Conservation (phyloP, 2,888 invertebrate species). For the Erebia epiphron region DNA sequence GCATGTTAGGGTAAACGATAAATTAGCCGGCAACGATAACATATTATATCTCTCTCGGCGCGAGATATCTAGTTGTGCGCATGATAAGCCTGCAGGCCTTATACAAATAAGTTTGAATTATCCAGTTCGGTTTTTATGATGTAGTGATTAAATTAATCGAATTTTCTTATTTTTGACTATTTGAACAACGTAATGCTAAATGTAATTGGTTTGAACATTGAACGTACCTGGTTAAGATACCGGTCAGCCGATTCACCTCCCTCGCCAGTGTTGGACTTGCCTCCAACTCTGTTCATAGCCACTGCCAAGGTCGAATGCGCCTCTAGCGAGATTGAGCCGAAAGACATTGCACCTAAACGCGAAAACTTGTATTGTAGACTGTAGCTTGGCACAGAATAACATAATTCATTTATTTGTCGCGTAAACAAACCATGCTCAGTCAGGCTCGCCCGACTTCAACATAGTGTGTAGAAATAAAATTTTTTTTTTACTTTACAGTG, state of each 20-base stretch:
- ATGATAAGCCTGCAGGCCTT: too few relatives aligned
- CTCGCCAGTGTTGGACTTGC: constrained; percentile 99
- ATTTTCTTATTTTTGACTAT: too few relatives aligned
- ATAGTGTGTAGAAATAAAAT: too few relatives aligned
- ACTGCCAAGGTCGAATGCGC: constrained; percentile 97
- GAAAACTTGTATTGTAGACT: not conserved
- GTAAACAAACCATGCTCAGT: not conserved
- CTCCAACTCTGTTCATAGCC: constrained; percentile 98
- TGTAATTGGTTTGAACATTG: not conserved
- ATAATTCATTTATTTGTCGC: not conserved
- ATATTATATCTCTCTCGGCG: too few relatives aligned
- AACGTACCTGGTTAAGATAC: constrained; percentile 84
- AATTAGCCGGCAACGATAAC: too few relatives aligned
- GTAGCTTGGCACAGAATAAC: not conserved
- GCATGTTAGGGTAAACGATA: too few relatives aligned
- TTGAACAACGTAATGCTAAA: not conserved
- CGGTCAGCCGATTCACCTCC: constrained; percentile 94
- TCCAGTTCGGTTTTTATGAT: too few relatives aligned
- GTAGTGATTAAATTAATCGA: too few relatives aligned
- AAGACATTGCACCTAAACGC: constrained; percentile 94
- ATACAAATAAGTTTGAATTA: too few relatives aligned
- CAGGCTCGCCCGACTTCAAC: too few relatives aligned
- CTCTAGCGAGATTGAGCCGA: constrained; percentile 98
- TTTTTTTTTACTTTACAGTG: too few relatives aligned
- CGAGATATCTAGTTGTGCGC: too few relatives aligned